phyloP scores from a whole-genome alignment of 2,797 vertebrate genomes.

The Podarcis siculus region DNA sequence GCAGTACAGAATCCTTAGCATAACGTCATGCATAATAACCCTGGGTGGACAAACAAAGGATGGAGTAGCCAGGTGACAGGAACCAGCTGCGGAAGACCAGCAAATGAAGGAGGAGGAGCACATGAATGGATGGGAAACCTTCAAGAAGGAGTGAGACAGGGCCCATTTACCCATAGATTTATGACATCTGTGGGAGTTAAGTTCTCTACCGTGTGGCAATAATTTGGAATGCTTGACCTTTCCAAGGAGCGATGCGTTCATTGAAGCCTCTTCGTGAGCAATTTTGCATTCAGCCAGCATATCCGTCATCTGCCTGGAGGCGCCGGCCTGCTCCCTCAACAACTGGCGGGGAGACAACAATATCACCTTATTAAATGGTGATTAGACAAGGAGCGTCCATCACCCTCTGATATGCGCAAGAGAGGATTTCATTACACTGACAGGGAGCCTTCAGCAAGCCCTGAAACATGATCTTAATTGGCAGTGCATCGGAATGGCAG shows the following conservation, averaged over 20 bases:
- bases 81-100: not conserved
- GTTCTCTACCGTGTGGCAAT: not conserved
- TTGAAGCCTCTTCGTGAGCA: not conserved
- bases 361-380: conserved; percentile 25
- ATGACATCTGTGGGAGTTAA: not conserved
- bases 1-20: not conserved
- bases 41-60: not conserved
- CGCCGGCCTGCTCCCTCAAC: not conserved
- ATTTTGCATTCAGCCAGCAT: not conserved
- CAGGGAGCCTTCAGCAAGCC: conserved; percentile 19
- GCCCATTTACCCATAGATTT: not conserved
- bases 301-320: not conserved
- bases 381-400: conserved; percentile 8
- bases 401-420: not conserved
- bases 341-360: conserved; percentile 12
- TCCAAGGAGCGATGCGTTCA: not conserved
- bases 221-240: not conserved
- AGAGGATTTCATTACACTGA: conserved; percentile 18
- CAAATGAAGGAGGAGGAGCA: not conserved
- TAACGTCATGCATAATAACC: not conserved
- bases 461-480: conserved; percentile 25
- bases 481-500: not conserved
- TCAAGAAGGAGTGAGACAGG: not conserved
- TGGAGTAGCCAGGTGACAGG: not conserved
- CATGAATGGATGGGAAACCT: not conserved